Conservation (phyloP, 1,140 invertebrate genomes). For the Pseudomyrmex cubaensis region DNA sequence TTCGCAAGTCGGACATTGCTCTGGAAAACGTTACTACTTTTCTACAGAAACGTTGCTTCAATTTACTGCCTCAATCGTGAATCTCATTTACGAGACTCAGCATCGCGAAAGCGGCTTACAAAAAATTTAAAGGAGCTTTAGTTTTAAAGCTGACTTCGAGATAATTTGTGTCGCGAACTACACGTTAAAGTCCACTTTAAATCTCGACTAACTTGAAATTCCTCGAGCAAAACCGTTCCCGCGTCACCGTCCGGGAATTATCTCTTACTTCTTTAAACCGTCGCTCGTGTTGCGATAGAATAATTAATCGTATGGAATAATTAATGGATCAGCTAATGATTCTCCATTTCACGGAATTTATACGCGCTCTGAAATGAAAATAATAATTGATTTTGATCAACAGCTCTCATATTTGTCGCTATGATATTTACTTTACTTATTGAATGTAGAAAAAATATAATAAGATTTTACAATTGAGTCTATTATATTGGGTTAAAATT, state of each 20-base stretch:
- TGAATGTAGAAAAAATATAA: not conserved
- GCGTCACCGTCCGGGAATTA: slow-evolving; percentile 52
- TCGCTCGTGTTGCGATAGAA: slow-evolving; percentile 55
- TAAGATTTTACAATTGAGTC: too few species aligned
- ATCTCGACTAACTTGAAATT: slow-evolving; percentile 62
- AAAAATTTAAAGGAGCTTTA: slow-evolving; percentile 62
- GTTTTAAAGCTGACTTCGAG: slow-evolving; percentile 62
- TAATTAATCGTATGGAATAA: slow-evolving; percentile 61
- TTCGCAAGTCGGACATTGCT: slow-evolving; percentile 26
- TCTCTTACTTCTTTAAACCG: slow-evolving; percentile 59
- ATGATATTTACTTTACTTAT: not conserved
- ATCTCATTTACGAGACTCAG: slow-evolving; percentile 60
- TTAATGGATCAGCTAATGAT: slow-evolving; percentile 52
- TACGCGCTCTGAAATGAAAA: slow-evolving; percentile 29
- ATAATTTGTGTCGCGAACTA: slow-evolving; percentile 62
- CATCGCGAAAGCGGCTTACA: slow-evolving; percentile 61
- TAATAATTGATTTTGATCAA: slow-evolving; percentile 32
- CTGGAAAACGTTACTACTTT: slow-evolving; percentile 37
- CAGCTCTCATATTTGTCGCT: not conserved
- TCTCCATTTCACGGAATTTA: slow-evolving; percentile 25
- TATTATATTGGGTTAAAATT: too few species aligned
- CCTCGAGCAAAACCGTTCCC: slow-evolving; percentile 53
- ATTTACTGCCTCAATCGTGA: slow-evolving; percentile 61
- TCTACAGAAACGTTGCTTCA: slow-evolving; percentile 55
- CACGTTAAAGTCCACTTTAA: slow-evolving; percentile 61